phyloP scores from a whole-genome alignment of 2,797 vertebrate genomes.

The Nyctalus aviator region DNA sequence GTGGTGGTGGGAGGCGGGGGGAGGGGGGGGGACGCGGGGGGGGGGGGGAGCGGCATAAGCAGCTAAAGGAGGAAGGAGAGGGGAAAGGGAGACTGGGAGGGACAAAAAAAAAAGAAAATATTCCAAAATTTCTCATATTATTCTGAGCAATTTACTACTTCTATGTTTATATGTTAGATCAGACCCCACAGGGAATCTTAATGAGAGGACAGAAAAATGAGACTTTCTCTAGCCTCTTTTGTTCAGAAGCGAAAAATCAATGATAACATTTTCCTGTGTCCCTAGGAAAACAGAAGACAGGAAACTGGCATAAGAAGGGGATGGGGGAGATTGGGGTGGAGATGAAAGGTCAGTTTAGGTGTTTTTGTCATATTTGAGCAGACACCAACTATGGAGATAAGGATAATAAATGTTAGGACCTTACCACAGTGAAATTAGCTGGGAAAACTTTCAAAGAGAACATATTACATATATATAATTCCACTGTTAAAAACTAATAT shows the following conservation, averaged over 20 bases:
- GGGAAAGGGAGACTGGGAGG: fast-evolving
- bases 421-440: background rate
- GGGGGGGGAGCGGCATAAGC: fast-evolving
- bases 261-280: background rate
- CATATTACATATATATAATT: background rate
- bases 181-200: background rate
- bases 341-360: background rate
- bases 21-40: too few species aligned
- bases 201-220: background rate
- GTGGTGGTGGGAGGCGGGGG: too few species aligned
- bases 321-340: background rate
- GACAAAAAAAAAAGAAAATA: background rate
- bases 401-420: background rate
- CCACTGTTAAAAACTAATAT: slow-evolving; percentile 7
- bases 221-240: background rate
- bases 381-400: background rate
- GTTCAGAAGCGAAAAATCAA: slow-evolving; percentile 9
- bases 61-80: background rate
- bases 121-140: background rate
- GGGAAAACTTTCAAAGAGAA: background rate
- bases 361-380: background rate
- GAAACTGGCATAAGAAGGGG: background rate
- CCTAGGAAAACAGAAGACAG: background rate
- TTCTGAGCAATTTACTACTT: slow-evolving; percentile 22
- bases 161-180: background rate